These are phyloP conservation scores for Indicator maculatus DNA, from an alignment of 2,113 vertebrate species.

Conservation along the genomic window DNA sequence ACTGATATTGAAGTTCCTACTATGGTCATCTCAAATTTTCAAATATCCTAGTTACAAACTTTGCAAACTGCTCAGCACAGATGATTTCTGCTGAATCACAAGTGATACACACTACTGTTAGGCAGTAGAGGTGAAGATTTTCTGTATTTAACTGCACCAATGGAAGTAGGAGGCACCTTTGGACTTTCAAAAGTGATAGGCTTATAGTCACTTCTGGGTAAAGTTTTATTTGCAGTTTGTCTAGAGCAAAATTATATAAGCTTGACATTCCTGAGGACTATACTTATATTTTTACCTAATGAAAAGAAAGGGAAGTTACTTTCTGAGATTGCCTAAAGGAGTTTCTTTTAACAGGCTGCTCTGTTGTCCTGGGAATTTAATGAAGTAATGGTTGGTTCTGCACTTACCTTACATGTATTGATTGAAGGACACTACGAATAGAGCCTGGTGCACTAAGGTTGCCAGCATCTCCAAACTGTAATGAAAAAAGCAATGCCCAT, in stretches of 20 bases:
- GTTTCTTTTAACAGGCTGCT: not conserved
- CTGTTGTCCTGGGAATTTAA: not conserved
- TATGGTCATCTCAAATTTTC: not conserved
- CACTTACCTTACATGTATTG: not conserved
- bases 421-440: not conserved
- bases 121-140: not conserved
- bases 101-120: not conserved
- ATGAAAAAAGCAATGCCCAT: not conserved
- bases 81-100: not conserved
- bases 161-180: not conserved
- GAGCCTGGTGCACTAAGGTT: not conserved
- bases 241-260: not conserved
- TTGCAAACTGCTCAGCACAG: not conserved
- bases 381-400: not conserved
- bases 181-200: not conserved
- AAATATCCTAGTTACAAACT: not conserved
- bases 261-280: not conserved
- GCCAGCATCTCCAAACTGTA: not conserved
- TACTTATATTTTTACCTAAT: not conserved
- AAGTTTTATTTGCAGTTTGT: not conserved
- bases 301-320: not conserved
- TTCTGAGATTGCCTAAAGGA: not conserved
- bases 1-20: not conserved
- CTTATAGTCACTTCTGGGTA: not conserved
- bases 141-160: not conserved